Conservation (phyloP, 2,797 vertebrate species). For the Girardinus metallicus region DNA sequence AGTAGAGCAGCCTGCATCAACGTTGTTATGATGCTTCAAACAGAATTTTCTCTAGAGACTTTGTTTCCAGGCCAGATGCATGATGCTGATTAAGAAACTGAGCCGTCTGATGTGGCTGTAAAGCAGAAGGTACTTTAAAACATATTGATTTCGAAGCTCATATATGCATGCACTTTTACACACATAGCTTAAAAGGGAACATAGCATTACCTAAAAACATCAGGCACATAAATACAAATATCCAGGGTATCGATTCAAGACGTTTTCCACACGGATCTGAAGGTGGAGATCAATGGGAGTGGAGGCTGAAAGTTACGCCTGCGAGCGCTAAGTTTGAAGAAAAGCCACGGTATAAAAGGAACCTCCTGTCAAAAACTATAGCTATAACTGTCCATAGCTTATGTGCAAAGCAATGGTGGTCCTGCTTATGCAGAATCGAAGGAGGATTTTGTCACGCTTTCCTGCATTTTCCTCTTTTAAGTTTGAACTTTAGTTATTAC, state of each 20-base stretch:
- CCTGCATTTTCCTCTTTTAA: background rate
- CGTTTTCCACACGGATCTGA: constrained; percentile 26
- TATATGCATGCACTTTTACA: constrained; percentile 18
- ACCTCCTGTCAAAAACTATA: constrained; percentile 49
- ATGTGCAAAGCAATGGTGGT: constrained; percentile 10
- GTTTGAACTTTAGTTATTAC: constrained; percentile 4
- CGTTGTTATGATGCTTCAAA: constrained; percentile 49
- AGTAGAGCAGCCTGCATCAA: constrained; percentile 33
- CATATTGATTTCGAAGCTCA: constrained; percentile 57
- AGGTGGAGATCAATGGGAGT: constrained; percentile 64
- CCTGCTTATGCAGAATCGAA: background rate
- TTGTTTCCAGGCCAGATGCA: constrained; percentile 69
- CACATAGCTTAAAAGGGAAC: constrained; percentile 5
- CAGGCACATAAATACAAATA: constrained; percentile 18
- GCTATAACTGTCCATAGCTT: constrained; percentile 28
- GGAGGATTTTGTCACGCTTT: background rate
- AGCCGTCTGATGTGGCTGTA: constrained; percentile 65
- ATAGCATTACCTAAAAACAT: constrained; percentile 8
- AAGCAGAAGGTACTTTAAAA: constrained; percentile 67
- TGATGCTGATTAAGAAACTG: constrained; percentile 75
- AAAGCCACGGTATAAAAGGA: constrained; percentile 39
- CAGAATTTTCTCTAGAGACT: constrained; percentile 51
- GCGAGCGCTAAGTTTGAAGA: constrained; percentile 55
- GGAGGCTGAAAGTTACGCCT: constrained; percentile 53
- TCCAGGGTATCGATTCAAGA: constrained; percentile 24